Conservation (phyloP, 2,113 vertebrate genomes). For the Colius striatus region DNA sequence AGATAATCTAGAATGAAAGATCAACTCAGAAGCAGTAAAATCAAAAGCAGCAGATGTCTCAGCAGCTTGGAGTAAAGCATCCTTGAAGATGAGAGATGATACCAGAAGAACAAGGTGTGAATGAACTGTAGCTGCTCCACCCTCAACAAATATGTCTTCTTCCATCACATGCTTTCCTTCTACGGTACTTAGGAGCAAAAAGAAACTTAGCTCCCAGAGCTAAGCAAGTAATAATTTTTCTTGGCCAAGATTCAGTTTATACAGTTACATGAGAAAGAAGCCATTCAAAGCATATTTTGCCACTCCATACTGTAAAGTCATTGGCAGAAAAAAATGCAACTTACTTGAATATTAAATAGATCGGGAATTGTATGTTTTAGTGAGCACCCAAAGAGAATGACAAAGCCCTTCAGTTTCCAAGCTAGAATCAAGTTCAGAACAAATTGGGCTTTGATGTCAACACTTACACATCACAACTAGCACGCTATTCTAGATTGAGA, state of each 20-base stretch:
- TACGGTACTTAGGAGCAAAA: not conserved
- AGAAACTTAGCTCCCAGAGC: slow-evolving; percentile 8
- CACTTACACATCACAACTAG: not conserved
- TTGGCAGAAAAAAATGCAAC: not conserved
- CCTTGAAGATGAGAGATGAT: slow-evolving; percentile 32
- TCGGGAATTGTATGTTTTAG: not conserved
- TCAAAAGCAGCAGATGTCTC: slow-evolving; percentile 30
- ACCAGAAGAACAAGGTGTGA: slow-evolving; percentile 37
- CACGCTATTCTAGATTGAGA: not conserved
- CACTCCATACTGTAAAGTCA: not conserved
- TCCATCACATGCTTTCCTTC: not conserved
- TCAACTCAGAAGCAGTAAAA: slow-evolving; percentile 33
- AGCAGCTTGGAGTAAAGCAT: not conserved
- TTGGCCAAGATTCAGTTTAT: not conserved
- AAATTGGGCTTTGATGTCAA: not conserved
- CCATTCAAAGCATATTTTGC: slow-evolving; percentile 13
- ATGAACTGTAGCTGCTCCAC: slow-evolving; percentile 19
- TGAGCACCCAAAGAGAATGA: not conserved
- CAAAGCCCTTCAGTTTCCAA: slow-evolving; percentile 8
- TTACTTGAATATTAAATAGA: slow-evolving; percentile 1
- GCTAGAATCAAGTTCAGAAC: slow-evolving; percentile 9
- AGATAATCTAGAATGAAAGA: slow-evolving; percentile 34
- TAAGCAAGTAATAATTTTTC: slow-evolving; percentile 1
- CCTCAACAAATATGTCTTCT: not conserved
- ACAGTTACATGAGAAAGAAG: not conserved